phyloP scores from a whole-genome alignment of 2,888 invertebrate species.

The Coelogynopora nodosa region DNA sequence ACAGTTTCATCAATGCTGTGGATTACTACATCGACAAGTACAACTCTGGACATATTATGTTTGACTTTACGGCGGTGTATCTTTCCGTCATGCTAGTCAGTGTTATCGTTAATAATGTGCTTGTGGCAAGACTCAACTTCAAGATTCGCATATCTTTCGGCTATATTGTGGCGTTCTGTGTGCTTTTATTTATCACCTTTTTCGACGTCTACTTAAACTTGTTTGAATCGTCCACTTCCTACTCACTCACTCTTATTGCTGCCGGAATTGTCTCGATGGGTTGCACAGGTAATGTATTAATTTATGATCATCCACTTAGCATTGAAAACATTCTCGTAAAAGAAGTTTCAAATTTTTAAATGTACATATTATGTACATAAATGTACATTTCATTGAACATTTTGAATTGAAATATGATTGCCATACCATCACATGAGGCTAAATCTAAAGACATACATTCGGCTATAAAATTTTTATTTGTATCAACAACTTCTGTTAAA shows the following conservation, averaged over 20 bases:
- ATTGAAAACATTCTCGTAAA: too few relatives aligned
- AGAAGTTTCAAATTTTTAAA: too few relatives aligned
- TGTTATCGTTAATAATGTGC: conserved; percentile 77
- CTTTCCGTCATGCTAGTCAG: conserved; percentile 83
- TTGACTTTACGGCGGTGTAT: conserved; percentile 87
- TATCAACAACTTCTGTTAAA: too few relatives aligned
- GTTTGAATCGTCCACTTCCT: conserved; percentile 74
- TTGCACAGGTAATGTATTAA: conserved; percentile 71
- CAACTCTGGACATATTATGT: conserved; percentile 78
- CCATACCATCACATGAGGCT: too few relatives aligned
- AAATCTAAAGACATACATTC: too few relatives aligned
- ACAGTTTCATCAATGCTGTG: conserved; percentile 88
- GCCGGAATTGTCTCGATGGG: conserved; percentile 81
- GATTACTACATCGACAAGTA: conserved; percentile 83
- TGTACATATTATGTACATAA: too few relatives aligned
- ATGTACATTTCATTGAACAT: too few relatives aligned
- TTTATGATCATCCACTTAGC: conserved; percentile 51
- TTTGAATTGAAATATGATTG: too few relatives aligned
- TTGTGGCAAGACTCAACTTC: conserved; percentile 76
- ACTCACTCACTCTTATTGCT: conserved; percentile 76
- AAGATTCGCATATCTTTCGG: conserved; percentile 82
- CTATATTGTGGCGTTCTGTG: conserved; percentile 77
- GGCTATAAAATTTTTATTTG: too few relatives aligned
- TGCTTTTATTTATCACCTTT: conserved; percentile 76
- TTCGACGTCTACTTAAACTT: conserved; percentile 82